Evolutionary conservation across 2,888 invertebrate species (phyloP).

Genomic region (Mayetiola destructor): DNA sequence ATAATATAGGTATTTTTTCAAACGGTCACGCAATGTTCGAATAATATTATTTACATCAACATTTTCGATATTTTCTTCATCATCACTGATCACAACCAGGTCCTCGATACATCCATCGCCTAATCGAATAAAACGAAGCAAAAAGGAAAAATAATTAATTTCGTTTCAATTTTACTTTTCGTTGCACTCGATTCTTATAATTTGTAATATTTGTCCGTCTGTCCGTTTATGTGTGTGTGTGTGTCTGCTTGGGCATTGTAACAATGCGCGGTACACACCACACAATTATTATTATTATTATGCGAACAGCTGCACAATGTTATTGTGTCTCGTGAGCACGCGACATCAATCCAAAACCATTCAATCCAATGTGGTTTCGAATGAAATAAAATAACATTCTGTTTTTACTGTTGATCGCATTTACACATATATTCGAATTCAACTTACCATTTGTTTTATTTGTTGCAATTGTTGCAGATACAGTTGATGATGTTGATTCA

Average conservation of each 20-base stretch:
- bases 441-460: constrained; percentile 11
- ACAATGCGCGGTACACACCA: not conserved
- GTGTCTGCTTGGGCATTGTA: no score
- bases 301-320: constrained; percentile 8
- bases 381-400: no score
- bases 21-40: not conserved
- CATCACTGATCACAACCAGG: not conserved
- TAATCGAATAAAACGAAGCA: not conserved
- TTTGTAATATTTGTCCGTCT: not conserved
- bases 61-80: not conserved
- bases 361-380: no score
- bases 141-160: not conserved
- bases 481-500: constrained; percentile 19
- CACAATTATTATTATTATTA: no score
- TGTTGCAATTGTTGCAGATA: not conserved
- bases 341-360: no score
- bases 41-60: constrained; percentile 1
- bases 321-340: constrained; percentile 5
- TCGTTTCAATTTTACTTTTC: not conserved
- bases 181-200: not conserved
- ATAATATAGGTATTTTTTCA: not conserved
- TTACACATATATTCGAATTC: no score
- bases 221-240: not conserved
- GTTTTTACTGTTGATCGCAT: no score
- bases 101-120: not conserved